Base-by-base conservation (phyloP, 2,888 invertebrate genomes). In the Omphaloscelis lunosa region DNA sequence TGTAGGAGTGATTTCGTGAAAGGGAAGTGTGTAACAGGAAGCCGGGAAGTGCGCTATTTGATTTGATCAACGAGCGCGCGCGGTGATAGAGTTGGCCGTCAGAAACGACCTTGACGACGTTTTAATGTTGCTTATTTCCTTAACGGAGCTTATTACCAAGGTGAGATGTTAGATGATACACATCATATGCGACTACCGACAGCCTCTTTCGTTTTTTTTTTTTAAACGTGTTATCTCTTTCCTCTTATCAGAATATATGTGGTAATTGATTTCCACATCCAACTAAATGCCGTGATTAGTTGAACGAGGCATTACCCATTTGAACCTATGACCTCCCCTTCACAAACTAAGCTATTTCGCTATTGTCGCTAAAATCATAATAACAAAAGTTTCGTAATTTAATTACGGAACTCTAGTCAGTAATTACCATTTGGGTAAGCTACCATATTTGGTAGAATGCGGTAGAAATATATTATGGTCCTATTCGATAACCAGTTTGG, bases 391-490 rank as follows among this genome's bases (percentile, higher is more conserved):
- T 84, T 75, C 70, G 75, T 84, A 72, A 75, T 80, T 78, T 62
- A 68, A 66, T 68, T 79, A 85, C 71, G 86, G 87, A 86, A 84
- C 86, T 69, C 83, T 79, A 83, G 56, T 62, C 72, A 34, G 76
- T 74, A 86, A 85, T 90, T 74, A 73, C 90, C 89, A 85, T 89
- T 88, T 88, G 69, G 80, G 86, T 86, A 80, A 75, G 70, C 72
- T 82, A 82, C 85, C 82, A 81, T 80, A 65, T 67, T 79, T 74
- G 80, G 58, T 73, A 83, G 86, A 88, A 88, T 86, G 88, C 86
- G 87, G 88, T 81, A 83, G 88, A 80, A 67, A 53, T 76, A 77
- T 69, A 80, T 80, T 88, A 88, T 86, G 85, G 89, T 53, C 71
- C 51, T 79, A 74, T 72, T 78, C 39, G 77, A 77, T 72, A 82